Evolutionary conservation across 1,140 invertebrate genomes (phyloP), one percentile per base, ranked within the genome.

Genomic region (Lepidostoma basale): DNA sequence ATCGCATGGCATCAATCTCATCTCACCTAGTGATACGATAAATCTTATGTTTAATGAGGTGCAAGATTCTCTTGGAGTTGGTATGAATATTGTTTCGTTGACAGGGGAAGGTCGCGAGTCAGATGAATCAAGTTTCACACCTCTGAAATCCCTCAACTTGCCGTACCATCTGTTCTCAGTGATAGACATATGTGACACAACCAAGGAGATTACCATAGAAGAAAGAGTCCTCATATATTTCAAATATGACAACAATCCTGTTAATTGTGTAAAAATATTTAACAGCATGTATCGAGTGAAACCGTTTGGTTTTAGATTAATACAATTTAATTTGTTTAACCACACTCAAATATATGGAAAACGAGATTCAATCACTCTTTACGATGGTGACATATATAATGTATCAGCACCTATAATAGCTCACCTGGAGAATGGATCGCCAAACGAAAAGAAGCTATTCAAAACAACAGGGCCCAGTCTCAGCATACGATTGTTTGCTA

Each of bases 251-350:
- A 97, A 97, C 74, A 89, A 91, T 79, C 92, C 95, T 0, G 92
- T 98, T 0, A 98, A 98, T 78, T 99, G 98, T 79, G 93, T 99
- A 0, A 99, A 99, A 81, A 96, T 99, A 73, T 98, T 99, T 74
- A 91, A 90, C 39, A 95, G 92, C 72, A 86, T 88, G 39, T 92
- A 89, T 67, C 84, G 90, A 74, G 88, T 92, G 0, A 96, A 96
- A 77, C 91, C 92, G 5, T 89, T 97, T 76, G 95, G 94, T 16
- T 94, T 97, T 74, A 86, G 94, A 59, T 83, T 98, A 18, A 83
- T 98, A 9, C 96, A 99, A 75, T 93, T 97, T 67, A 97, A 98
- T 83, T 80, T 98, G 9, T 97, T 94, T 73, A 95, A 98, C 77
- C 94, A 96, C 47, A 94, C 92, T 0, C 85, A 86, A 40, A 89